phyloP scores from a whole-genome alignment of 1,140 invertebrate species.

The Delia radicum region DNA sequence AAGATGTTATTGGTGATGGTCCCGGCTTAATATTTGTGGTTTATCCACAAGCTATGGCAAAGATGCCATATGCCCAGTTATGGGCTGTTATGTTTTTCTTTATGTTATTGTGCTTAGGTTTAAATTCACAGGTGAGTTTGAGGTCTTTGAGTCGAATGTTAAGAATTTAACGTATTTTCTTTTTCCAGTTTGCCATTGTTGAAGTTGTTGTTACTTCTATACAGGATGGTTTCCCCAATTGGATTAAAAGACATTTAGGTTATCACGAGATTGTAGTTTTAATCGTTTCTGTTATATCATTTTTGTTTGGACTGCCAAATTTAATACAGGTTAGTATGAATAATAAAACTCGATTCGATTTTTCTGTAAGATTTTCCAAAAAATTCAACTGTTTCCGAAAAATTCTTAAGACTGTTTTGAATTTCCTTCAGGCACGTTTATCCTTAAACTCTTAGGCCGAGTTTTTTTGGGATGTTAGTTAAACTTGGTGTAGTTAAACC shows the following conservation, averaged over 20 bases:
- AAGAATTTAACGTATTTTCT: neutral
- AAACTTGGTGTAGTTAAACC: too few relatives aligned
- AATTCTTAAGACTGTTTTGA: neutral
- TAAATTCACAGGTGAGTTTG: slow-evolving; percentile 80
- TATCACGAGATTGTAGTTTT: slow-evolving; percentile 86
- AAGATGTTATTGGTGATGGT: slow-evolving; percentile 81
- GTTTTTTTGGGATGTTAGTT: too few relatives aligned
- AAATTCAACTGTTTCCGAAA: neutral
- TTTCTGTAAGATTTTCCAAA: neutral
- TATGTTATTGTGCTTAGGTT: slow-evolving; percentile 83
- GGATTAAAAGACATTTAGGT: slow-evolving; percentile 76
- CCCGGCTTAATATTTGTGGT: slow-evolving; percentile 87
- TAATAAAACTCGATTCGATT: neutral
- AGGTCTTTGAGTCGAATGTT: neutral
- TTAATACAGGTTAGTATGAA: slow-evolving; percentile 64
- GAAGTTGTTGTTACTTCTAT: slow-evolving; percentile 91
- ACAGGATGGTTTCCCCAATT: slow-evolving; percentile 84
- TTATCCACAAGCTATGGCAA: slow-evolving; percentile 85
- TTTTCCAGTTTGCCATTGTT: slow-evolving; percentile 77
- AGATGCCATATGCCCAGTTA: slow-evolving; percentile 82
- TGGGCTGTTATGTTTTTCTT: slow-evolving; percentile 89
- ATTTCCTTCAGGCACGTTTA: too few relatives aligned
- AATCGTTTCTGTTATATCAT: slow-evolving; percentile 78
- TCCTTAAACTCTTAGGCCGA: neutral
- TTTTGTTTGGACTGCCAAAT: slow-evolving; percentile 81